Conservation (phyloP, 2,888 invertebrate genomes). For the Drosophila macrothrix region DNA sequence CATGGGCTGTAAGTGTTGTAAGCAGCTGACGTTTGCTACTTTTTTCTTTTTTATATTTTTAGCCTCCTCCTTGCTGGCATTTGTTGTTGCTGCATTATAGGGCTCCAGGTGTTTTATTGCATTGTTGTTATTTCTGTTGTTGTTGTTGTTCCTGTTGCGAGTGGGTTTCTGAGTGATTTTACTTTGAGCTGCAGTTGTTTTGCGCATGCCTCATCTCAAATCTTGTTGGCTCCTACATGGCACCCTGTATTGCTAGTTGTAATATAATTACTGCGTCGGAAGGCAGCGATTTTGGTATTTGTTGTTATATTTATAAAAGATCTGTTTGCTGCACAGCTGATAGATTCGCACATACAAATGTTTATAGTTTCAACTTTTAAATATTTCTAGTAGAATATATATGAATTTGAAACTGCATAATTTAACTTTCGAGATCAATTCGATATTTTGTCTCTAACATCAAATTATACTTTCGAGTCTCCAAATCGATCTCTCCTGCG, state of each 20-base stretch:
- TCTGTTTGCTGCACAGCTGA: not conserved
- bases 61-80: constrained; percentile 19
- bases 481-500: not conserved
- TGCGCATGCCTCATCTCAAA: constrained; percentile 58
- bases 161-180: constrained; percentile 49
- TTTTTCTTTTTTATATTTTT: constrained; percentile 12
- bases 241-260: constrained; percentile 50
- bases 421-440: not conserved
- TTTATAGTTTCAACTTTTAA: not conserved
- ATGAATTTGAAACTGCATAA: not conserved
- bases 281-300: not conserved
- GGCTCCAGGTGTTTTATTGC: constrained; percentile 56
- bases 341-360: not conserved
- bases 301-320: constrained; percentile 2
- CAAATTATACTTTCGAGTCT: not conserved
- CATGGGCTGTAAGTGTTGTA: constrained; percentile 31
- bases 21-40: constrained; percentile 68
- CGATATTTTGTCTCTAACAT: not conserved
- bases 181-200: constrained; percentile 3
- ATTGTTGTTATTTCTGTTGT: constrained; percentile 42
- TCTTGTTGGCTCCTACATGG: not conserved
- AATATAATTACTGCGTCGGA: constrained; percentile 7
- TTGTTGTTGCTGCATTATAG: constrained; percentile 34
- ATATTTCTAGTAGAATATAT: not conserved
- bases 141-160: constrained; percentile 7